Conservation (phyloP, 2,113 vertebrate genomes). For the Grammomys dolichurus region DNA sequence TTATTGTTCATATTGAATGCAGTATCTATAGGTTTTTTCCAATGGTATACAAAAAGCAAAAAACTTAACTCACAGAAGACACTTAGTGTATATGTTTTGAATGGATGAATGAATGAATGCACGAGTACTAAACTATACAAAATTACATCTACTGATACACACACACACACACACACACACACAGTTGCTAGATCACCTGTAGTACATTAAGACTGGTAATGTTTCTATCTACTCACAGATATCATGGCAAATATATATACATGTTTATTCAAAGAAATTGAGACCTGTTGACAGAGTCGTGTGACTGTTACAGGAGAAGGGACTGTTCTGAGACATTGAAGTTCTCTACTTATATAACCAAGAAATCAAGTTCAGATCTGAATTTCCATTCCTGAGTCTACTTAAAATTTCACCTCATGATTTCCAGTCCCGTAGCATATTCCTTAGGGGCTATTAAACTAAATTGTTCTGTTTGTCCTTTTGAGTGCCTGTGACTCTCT, state of each 20-base stretch:
- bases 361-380: background rate
- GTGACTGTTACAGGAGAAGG: background rate
- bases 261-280: conserved; percentile 19
- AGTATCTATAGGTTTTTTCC: background rate
- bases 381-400: background rate
- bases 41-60: background rate
- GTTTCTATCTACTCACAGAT: background rate
- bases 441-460: background rate
- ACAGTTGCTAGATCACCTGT: background rate
- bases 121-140: background rate
- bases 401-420: background rate
- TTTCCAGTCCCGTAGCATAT: background rate
- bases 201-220: background rate
- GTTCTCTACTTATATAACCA: conserved; percentile 24
- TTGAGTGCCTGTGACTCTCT: conserved; percentile 18
- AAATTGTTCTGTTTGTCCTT: background rate
- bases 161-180: no score
- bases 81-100: conserved; percentile 19
- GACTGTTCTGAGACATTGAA: conserved; percentile 16
- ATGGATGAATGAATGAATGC: background rate
- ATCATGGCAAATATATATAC: background rate
- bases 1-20: background rate
- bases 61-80: background rate
- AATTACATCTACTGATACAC: background rate
- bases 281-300: background rate